These are phyloP conservation scores for Eulemur albifrons DNA, from an alignment of 2,797 vertebrate genomes.

Conservation along the genomic window DNA sequence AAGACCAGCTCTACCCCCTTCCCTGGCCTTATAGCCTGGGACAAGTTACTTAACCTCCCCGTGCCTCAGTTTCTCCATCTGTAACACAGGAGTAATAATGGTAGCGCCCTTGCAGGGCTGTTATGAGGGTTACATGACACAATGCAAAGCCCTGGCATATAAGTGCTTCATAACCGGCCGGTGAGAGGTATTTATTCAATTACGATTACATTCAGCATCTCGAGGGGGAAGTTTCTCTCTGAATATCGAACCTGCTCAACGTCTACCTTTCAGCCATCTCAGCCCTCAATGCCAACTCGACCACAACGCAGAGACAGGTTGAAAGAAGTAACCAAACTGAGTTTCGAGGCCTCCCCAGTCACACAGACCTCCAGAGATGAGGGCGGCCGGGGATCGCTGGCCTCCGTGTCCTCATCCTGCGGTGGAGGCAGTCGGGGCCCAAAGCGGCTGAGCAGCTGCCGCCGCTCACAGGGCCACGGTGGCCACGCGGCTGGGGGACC, in stretches of 20 bases:
- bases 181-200: neutral
- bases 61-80: neutral
- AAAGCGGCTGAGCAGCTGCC: neutral
- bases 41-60: neutral
- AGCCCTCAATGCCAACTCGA: neutral
- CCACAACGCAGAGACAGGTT: neutral
- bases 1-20: neutral
- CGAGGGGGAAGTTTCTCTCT: neutral
- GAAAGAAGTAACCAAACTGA: neutral
- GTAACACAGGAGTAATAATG: too few species aligned
- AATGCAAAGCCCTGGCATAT: fast-evolving
- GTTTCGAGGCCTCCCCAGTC: fast-evolving
- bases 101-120: fast-evolving
- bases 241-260: neutral
- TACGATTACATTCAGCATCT: neutral
- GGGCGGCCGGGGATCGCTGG: too few species aligned
- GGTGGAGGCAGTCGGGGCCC: neutral
- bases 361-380: neutral
- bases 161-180: too few species aligned
- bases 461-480: fast-evolving
- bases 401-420: fast-evolving
- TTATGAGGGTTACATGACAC: neutral
- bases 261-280: neutral
- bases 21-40: neutral
- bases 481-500: fast-evolving